These are phyloP conservation scores for Notodonta ziczac DNA, from an alignment of 2,888 invertebrate genomes.

Conservation along the genomic window DNA sequence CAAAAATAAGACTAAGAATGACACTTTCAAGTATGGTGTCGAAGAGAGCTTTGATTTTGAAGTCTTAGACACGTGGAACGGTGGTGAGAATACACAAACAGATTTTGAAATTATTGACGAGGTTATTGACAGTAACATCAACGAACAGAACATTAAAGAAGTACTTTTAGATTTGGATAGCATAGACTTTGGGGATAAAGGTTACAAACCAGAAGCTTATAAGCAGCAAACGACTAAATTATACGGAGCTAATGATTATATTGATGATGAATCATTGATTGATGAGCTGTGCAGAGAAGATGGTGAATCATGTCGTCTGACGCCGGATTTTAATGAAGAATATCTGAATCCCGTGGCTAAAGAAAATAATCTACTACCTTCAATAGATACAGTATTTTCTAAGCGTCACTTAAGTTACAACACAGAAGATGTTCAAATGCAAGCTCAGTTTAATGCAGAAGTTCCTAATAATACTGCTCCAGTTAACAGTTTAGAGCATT, in stretches of 20 bases:
- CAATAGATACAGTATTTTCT: conserved; percentile 77
- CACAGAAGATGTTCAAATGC: conserved; percentile 50
- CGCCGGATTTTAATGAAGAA: conserved; percentile 72
- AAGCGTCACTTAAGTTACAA: conserved; percentile 68
- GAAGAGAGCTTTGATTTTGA: conserved; percentile 79
- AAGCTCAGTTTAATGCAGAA: conserved; percentile 37
- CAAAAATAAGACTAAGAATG: conserved; percentile 56
- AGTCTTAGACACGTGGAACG: conserved; percentile 66
- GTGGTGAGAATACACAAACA: conserved; percentile 41
- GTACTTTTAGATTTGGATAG: conserved; percentile 73
- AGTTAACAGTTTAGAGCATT: conserved; percentile 70
- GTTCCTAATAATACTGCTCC: conserved; percentile 41
- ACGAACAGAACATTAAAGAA: conserved; percentile 77
- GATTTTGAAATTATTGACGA: conserved; percentile 73
- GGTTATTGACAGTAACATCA: conserved; percentile 70
- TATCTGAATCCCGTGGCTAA: conserved; percentile 56
- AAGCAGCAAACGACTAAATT: conserved; percentile 48
- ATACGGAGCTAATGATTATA: conserved; percentile 66
- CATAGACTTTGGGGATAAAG: conserved; percentile 72
- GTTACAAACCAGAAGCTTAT: conserved; percentile 51
- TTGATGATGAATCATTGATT: conserved; percentile 77
- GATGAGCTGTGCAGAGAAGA: conserved; percentile 80
- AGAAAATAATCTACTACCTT: conserved; percentile 69
- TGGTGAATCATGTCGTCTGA: conserved; percentile 62
- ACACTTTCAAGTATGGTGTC: conserved; percentile 68